Evolutionary conservation across 2,113 vertebrate genomes (phyloP).

Genomic region (Podiceps cristatus): DNA sequence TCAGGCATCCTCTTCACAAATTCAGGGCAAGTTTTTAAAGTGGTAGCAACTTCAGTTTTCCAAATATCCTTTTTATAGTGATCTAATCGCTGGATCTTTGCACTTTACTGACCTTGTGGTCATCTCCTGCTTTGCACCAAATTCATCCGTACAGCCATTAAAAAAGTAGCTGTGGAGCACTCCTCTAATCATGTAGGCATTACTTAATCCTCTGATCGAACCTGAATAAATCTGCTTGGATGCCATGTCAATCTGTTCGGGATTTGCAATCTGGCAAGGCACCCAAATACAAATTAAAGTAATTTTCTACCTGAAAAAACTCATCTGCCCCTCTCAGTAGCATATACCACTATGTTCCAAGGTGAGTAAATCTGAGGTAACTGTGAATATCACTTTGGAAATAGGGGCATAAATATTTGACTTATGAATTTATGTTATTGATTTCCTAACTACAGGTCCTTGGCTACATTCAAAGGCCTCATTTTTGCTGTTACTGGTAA

Average conservation of each 20-base stretch:
- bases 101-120: neutral
- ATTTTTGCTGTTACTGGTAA: neutral
- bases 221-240: conserved; percentile 7
- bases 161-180: neutral
- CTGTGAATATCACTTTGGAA: neutral
- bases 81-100: neutral
- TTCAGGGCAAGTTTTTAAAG: neutral
- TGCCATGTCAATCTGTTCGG: neutral
- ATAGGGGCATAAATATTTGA: neutral
- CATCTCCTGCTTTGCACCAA: neutral
- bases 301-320: conserved; percentile 4
- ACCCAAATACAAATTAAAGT: neutral
- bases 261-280: conserved; percentile 20
- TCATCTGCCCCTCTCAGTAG: neutral
- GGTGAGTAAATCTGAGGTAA: neutral
- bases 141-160: neutral
- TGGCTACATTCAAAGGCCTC: neutral
- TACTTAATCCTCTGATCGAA: conserved; percentile 6
- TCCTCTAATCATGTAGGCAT: neutral
- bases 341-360: neutral
- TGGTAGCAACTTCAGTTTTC: neutral
- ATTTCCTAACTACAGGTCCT: neutral
- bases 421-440: neutral
- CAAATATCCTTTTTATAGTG: neutral
- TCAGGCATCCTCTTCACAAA: neutral